A percentile compares a stretch with the other conserved stretches of the same genome.
These are phyloP conservation scores for Sylvilagus bachmani DNA, from an alignment of 2,113 vertebrate genomes.

Conservation along the genomic window DNA sequence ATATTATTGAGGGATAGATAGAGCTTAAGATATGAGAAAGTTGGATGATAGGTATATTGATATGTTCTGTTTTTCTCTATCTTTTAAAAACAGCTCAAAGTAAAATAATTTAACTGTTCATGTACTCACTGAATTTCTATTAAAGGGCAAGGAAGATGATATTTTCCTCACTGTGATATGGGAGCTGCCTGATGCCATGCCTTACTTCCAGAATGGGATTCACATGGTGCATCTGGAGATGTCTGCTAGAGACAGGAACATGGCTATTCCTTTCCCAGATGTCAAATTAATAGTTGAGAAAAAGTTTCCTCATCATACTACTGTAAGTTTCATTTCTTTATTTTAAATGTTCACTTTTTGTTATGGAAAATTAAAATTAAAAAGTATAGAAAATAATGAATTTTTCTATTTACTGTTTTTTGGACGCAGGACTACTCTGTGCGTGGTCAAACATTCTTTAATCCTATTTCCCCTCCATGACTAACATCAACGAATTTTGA, in stretches of 20 bases:
- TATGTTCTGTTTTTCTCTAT: neutral
- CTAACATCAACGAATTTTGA: neutral
- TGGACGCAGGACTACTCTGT: neutral
- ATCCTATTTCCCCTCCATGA: neutral
- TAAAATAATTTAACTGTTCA: neutral
- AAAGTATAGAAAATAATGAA: neutral
- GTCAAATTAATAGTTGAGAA: slow-evolving; percentile 72
- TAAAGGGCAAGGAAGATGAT: slow-evolving; percentile 83
- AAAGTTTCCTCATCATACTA: neutral
- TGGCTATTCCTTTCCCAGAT: slow-evolving; percentile 78
- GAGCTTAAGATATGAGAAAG: neutral
- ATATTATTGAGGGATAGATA: neutral
- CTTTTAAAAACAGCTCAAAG: neutral
- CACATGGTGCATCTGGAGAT: slow-evolving; percentile 70
- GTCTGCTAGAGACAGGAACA: neutral
- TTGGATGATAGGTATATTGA: neutral
- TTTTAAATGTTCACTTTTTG: neutral
- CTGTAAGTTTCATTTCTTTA: slow-evolving; percentile 65
- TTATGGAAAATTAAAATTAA: neutral
- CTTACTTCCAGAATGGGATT: slow-evolving; percentile 61
- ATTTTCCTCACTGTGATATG: slow-evolving; percentile 77
- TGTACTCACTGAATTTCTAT: neutral
- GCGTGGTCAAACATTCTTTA: neutral
- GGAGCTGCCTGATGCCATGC: slow-evolving; percentile 83
- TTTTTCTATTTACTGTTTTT: neutral